Base-by-base conservation (phyloP, 2,113 vertebrate species). In the Diadophis punctatus region DNA sequence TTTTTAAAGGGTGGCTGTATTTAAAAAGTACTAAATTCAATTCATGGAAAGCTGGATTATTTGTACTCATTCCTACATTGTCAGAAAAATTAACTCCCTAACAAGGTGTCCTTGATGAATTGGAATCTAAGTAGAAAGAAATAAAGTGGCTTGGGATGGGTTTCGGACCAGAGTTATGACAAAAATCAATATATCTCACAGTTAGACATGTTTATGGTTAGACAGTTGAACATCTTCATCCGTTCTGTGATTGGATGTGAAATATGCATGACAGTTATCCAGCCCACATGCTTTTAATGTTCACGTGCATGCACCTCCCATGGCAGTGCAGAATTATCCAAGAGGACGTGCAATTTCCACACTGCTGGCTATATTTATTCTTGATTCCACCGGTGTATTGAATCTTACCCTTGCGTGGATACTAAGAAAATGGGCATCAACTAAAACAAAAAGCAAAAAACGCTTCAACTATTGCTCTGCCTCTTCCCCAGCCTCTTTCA, bases 401-500 rank as follows among this genome's bases (percentile, higher is more conserved):
- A 85, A 46, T 22, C 52, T 46, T 60, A 55, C n/a, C 3, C 51
- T 0, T 90, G 11, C 43, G 58, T 51, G 91, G 85, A 4, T 93
- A 34, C 49, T 92, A 90, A 92, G 12, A 84, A 2, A 94, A 3
- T 12, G 1, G 74, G 23, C 48, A 92, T 95, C 4, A 18, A 94
- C 93, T 94, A 92, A 95, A 87, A 51, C 43, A 4, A 63, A 63
- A 1, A 56, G 8, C 3, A 23, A 23, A 6, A 9, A 58, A 25
- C 4, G 22, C 89, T 92, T 96, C 86, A 92, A 20, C 93, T 52
- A 91, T 3, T 86, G 88, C 43, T 86, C 53, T 39, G 46, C 86
- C 27, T 92, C 53, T 48, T 90, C 92, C 52, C n/a, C 92, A 0
- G 11, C 52, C 52, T 95, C 80, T 92, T 94, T 53, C 94, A 43